Conservation (phyloP, 2,888 invertebrate genomes). For the Luperina testacea region DNA sequence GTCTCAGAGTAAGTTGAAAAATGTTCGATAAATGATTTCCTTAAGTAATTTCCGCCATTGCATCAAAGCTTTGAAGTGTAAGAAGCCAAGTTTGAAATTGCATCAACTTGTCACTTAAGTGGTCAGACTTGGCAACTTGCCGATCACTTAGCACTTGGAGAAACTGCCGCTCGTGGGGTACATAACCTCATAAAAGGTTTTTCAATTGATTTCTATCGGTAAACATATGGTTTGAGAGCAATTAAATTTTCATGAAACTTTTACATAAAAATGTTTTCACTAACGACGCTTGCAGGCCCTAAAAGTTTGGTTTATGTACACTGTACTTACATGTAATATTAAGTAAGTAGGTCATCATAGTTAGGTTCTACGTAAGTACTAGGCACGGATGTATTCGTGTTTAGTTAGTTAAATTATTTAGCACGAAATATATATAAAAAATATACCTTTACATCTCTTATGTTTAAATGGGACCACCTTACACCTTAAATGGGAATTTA, state of each 20-base stretch:
- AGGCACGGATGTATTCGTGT: neutral
- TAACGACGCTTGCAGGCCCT: neutral
- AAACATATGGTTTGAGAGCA: constrained; percentile 44
- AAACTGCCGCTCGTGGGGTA: constrained; percentile 58
- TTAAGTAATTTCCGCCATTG: constrained; percentile 69
- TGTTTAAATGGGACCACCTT: neutral
- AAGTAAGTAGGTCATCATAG: neutral
- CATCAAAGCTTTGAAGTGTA: constrained; percentile 69
- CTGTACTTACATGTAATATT: neutral
- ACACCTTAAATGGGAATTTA: neutral
- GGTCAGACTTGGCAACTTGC: constrained; percentile 78
- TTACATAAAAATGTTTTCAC: constrained; percentile 6
- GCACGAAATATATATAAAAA: neutral
- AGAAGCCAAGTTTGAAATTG: constrained; percentile 70
- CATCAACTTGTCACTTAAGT: constrained; percentile 77
- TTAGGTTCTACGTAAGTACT: neutral
- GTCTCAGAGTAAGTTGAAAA: constrained; percentile 35
- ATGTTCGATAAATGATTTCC: constrained; percentile 56
- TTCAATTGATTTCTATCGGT: constrained; percentile 52
- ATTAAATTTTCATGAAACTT: constrained; percentile 36
- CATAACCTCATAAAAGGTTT: constrained; percentile 59
- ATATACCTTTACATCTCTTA: neutral
- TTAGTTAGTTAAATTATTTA: neutral
- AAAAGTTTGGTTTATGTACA: neutral
- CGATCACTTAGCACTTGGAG: constrained; percentile 67